Base-by-base conservation (phyloP, 2,113 vertebrate species). In the Stigmatopora argus region DNA sequence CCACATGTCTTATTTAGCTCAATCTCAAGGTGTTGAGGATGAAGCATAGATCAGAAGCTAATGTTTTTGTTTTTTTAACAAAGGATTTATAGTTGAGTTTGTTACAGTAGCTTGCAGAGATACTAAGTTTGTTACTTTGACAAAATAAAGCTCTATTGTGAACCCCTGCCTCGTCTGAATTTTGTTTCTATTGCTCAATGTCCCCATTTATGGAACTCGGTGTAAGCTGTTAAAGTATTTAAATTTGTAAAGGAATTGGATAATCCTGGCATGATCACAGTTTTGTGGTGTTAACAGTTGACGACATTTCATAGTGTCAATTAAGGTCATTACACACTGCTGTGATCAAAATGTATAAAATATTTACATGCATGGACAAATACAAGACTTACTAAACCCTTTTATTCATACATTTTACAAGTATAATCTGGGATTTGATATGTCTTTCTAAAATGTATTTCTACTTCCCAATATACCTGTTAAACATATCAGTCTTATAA, bases 51-150 rank as follows among this genome's bases (percentile, higher is more conserved):
- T 88, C 76, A 71, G 73, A 81, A 74, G 69, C 34, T 47, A 84
- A 83, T 87, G 82, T 58, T 26, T 55, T 56, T 61, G 26, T 59
- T 38, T 62, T 69, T 65, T 57, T 63, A 31, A 38, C 51, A 49
- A 2, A 69, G 71, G 45, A 58, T 70, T 78, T 78, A 71, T 78
- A 59, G 70, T 71, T 77, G 85, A 88, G 83, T 87, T 89, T 88
- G 86, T 89, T 89, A 85, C 83, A 84, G 84, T 89, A 89, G 82
- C 83, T 88, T 88, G 83, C 82, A 80, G 82, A 85, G 83, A 88
- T 86, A 78, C 83, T 73, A 78, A 85, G 80, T 83, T 84, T 83
- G 83, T 86, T 87, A 72, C 75, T 89, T 88, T 88, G 78, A 83
- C 74, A 70, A 84, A 88, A 89, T 87, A 87, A 89, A 88, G 82